Evolutionary conservation across 2,113 vertebrate genomes (phyloP).

Genomic region (Dunckerocampus dactyliophorus): DNA sequence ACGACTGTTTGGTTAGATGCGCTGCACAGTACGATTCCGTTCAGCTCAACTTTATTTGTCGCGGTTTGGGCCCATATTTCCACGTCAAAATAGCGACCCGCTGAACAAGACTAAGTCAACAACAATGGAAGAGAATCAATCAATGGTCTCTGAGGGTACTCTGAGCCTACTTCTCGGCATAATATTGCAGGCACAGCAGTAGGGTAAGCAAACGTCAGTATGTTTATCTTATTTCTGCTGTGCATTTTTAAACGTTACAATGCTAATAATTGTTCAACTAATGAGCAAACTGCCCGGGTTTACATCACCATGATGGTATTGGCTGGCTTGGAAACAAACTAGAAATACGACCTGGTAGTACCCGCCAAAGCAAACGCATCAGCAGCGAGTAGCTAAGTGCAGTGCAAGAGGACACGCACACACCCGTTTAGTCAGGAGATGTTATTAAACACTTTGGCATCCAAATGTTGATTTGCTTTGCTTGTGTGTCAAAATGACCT

Average conservation of each 20-base stretch:
- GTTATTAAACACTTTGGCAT: background rate
- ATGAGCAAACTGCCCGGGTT: background rate
- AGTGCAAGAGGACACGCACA: too few species aligned
- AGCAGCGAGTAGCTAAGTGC: background rate
- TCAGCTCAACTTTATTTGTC: too few species aligned
- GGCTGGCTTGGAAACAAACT: too few species aligned
- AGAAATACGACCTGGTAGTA: too few species aligned
- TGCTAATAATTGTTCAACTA: background rate
- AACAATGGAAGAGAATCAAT: background rate
- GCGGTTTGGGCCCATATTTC: too few species aligned
- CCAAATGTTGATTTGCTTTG: conserved; percentile 2
- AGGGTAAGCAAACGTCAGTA: background rate
- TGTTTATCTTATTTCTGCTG: background rate
- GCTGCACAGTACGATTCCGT: too few species aligned
- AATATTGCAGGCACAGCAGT: background rate
- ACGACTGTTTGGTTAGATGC: too few species aligned
- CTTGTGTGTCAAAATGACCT: conserved; percentile 14
- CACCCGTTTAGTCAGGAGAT: background rate
- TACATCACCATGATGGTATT: background rate
- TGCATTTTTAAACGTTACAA: background rate
- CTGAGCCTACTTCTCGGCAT: background rate
- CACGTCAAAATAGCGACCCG: too few species aligned
- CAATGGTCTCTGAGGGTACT: background rate
- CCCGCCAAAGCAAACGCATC: background rate
- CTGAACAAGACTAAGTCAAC: background rate